These are phyloP conservation scores for Lasioglossum albipes DNA, from an alignment of 1,140 invertebrate species.

Conservation along the genomic window DNA sequence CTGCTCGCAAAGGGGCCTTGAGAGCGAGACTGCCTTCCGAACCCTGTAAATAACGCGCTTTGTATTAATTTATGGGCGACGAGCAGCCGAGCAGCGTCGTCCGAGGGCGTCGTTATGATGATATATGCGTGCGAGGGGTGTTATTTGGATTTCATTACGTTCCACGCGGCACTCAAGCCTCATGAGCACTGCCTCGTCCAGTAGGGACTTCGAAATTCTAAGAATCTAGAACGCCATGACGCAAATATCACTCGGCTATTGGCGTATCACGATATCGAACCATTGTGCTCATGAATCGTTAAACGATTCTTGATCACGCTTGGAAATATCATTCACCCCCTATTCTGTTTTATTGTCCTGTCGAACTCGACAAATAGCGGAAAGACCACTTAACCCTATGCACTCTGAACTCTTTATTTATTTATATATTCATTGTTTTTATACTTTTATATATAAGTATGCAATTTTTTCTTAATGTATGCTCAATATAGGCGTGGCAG, in stretches of 20 bases:
- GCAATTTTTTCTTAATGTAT: no score
- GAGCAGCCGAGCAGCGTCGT: conserved; percentile 45
- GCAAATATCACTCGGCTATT: conserved; percentile 6
- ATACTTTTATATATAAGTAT: no score
- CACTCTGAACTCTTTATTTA: no score
- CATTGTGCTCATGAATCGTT: not conserved
- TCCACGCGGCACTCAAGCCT: conserved; percentile 19
- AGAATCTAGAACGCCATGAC: conserved; percentile 13
- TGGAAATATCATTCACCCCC: not conserved
- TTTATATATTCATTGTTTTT: no score
- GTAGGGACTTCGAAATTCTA: not conserved
- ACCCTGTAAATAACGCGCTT: conserved; percentile 65
- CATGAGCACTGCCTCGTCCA: conserved; percentile 5
- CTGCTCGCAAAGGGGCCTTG: conserved; percentile 19
- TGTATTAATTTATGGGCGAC: conserved; percentile 65
- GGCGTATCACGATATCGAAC: not conserved
- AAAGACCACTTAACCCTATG: no score
- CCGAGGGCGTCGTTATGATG: conserved; percentile 62
- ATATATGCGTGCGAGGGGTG: conserved; percentile 61
- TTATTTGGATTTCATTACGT: conserved; percentile 68
- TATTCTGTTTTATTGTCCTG: not conserved
- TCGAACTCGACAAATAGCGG: no score
- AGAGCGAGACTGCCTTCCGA: conserved; percentile 40
- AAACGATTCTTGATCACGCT: not conserved
- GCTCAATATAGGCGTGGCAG: no score